A percentile compares a stretch with the other conserved stretches of the same genome.
Evolutionary conservation across 92 coral and sea anemone species (phyloP).

Genomic region (Blastomussa wellsi): DNA sequence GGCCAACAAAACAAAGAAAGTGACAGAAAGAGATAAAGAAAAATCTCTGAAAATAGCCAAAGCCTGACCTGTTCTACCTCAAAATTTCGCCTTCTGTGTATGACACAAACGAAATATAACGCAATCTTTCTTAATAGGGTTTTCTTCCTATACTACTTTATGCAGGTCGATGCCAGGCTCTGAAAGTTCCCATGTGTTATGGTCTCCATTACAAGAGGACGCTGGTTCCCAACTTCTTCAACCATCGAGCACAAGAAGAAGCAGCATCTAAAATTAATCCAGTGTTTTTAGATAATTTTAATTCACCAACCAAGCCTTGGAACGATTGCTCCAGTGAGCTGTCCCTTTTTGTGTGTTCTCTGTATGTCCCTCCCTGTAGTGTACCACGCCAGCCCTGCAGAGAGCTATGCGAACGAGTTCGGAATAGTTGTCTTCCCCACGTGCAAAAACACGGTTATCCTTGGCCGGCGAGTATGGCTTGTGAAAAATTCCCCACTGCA

Average conservation of each 20-base stretch:
- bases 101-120: too few species aligned
- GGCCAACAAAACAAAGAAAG: too few species aligned
- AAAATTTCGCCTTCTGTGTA: too few species aligned
- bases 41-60: too few species aligned
- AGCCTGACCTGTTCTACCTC: too few species aligned
- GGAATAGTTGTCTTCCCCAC: constrained; percentile 10
- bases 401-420: constrained; percentile 40
- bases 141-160: not conserved
- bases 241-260: constrained; percentile 34
- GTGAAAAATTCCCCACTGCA: constrained; percentile 13
- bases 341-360: constrained; percentile 37
- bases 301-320: not conserved
- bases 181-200: constrained; percentile 32
- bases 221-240: constrained; percentile 44
- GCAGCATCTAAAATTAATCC: constrained; percentile 42
- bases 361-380: constrained; percentile 40
- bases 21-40: too few species aligned
- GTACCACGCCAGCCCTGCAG: constrained; percentile 39
- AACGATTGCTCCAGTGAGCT: constrained; percentile 37
- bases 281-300: not conserved
- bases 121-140: not conserved
- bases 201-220: constrained; percentile 46
- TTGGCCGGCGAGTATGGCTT: constrained; percentile 45
- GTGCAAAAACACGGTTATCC: constrained; percentile 22
- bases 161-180: constrained; percentile 17